Base-by-base conservation (phyloP, 2,888 invertebrate genomes). In the Argyresthia goedartella region DNA sequence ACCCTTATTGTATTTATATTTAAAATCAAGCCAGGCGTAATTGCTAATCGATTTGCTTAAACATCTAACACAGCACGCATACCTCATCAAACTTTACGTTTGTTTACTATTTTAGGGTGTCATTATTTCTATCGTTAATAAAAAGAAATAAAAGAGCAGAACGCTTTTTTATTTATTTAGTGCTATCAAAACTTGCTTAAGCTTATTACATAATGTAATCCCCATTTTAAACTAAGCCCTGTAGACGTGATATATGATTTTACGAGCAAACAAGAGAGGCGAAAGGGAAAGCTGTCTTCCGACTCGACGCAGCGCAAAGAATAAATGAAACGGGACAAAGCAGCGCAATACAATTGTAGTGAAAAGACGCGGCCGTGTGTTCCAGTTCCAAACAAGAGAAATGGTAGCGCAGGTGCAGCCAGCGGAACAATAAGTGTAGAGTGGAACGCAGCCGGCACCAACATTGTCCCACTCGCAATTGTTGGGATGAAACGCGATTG, bases 291-390 rank as follows among this genome's bases (percentile, higher is more conserved):
- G 66, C 69, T 68, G 69, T 69, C 71, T 65, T 63, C 59, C 55
- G 49, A 45, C 51, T 61, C 65, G 69, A 74, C 72, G 60, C 60
- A 47, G 34, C 14, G 36, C 53, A 60, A 53, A 56, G 66, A 66
- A 66, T 69, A 81, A 82, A 82, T 79, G 80, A 76, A 77, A 77
- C 67, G 64, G 68, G 73, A 82, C 82, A 82, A 84, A 82, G 63
- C 70, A 56, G 58, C 63, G 70, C 77, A 78, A 79, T 69, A 81
- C 85, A 84, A 82, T 84, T 80, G 81, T 69, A 71, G 61, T 76
- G 80, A 79, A 85, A 84, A 82, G 82, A 79, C 77, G 71, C 65
- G 65, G 69, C 56, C 59, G 73, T 77, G 75, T 79, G 82, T 73
- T 76, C 81, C 59, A 82, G 67, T 81, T 81, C 65, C 70, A 66